Conservation (phyloP, 2,113 vertebrate genomes). For the Hiodon alosoides region DNA sequence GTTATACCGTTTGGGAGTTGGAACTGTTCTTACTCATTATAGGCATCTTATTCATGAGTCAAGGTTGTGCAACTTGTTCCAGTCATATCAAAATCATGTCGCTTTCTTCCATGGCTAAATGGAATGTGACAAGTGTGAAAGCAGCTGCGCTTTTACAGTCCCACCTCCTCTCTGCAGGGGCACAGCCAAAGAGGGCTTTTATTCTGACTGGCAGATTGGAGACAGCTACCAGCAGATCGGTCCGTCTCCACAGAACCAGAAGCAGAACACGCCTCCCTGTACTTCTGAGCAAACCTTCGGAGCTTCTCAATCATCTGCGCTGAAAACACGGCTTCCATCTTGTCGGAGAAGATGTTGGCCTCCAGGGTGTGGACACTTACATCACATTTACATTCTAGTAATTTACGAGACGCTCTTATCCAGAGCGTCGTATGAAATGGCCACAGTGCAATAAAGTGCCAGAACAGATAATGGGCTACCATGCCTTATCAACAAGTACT, state of each 20-base stretch:
- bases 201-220: too few species aligned
- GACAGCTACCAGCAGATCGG: too few species aligned
- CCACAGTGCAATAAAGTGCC: too few species aligned
- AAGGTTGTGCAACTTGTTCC: background rate
- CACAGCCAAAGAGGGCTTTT: too few species aligned
- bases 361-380: conserved; percentile 65
- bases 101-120: background rate
- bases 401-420: too few species aligned
- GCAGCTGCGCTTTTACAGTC: too few species aligned
- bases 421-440: too few species aligned
- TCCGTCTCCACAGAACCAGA: background rate
- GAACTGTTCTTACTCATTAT: conserved; percentile 1
- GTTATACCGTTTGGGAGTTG: background rate
- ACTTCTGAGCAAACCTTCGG: conserved; percentile 87
- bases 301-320: conserved; percentile 98
- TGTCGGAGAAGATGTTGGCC: conserved; percentile 93
- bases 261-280: conserved; percentile 76
- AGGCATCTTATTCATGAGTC: background rate
- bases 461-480: too few species aligned
- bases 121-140: background rate
- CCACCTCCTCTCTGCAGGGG: background rate
- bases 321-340: conserved; percentile 96
- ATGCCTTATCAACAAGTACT: too few species aligned
- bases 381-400: too few species aligned
- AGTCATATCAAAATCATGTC: background rate